Conservation (phyloP, 2,113 vertebrate genomes). For the Malurus alboscapulatus region DNA sequence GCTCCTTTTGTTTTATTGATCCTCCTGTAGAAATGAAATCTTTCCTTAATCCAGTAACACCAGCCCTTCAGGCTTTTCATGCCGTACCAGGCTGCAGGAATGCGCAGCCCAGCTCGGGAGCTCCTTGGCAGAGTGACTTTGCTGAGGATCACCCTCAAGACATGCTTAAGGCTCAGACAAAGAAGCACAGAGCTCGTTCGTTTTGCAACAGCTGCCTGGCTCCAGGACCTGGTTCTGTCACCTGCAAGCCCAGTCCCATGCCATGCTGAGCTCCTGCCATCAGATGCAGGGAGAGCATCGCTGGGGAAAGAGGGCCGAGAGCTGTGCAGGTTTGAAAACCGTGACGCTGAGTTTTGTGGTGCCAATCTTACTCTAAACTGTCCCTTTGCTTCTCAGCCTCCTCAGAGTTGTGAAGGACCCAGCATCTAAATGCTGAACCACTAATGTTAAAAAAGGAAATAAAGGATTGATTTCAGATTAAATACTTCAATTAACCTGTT, state of each 20-base stretch:
- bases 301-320: not conserved
- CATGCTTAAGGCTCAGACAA: not conserved
- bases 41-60: slow-evolving; percentile 3
- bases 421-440: not conserved
- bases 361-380: not conserved
- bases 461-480: not conserved
- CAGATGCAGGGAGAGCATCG: not conserved
- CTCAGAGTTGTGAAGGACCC: not conserved
- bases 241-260: not conserved
- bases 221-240: not conserved
- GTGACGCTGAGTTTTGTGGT: not conserved
- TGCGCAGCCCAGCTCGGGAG: not conserved
- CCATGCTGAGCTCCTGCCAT: not conserved
- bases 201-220: not conserved
- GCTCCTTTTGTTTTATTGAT: slow-evolving; percentile 21
- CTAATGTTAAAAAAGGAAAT: not conserved
- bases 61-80: not conserved
- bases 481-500: not conserved
- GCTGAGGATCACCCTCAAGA: not conserved
- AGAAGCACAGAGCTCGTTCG: not conserved
- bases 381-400: not conserved
- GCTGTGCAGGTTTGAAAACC: not conserved
- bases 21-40: slow-evolving; percentile 16
- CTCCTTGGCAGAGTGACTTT: not conserved
- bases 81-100: not conserved